These are phyloP conservation scores for Podiceps cristatus DNA, from an alignment of 2,113 vertebrate species.

Conservation along the genomic window DNA sequence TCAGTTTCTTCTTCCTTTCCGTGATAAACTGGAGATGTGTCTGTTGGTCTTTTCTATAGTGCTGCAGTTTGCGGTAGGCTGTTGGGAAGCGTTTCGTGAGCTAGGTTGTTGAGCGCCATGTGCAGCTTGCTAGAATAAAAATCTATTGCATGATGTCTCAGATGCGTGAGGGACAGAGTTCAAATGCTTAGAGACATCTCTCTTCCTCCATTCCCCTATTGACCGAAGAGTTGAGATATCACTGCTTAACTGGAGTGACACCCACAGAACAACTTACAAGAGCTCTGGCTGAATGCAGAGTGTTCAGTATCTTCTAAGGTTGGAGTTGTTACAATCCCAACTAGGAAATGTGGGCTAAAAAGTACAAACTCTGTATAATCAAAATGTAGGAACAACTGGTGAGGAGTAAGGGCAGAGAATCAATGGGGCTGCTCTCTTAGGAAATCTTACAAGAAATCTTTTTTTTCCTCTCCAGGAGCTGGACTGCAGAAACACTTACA, in stretches of 20 bases:
- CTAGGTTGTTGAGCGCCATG: neutral
- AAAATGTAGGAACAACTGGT: neutral
- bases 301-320: neutral
- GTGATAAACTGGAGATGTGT: neutral
- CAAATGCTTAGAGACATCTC: neutral
- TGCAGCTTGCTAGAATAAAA: neutral
- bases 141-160: neutral
- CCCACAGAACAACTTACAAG: neutral
- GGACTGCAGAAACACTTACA: neutral
- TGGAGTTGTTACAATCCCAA: neutral
- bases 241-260: neutral
- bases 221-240: neutral
- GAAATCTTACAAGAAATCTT: neutral
- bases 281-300: neutral
- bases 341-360: neutral
- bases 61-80: neutral
- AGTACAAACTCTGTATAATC: neutral
- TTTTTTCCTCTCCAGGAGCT: neutral
- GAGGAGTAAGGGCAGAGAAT: neutral
- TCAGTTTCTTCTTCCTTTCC: neutral
- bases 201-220: neutral
- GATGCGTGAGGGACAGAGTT: neutral
- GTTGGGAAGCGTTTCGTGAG: neutral
- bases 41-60: neutral
- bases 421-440: neutral